Percentiles rank a stretch among this genome's conserved stretches.
These are phyloP conservation scores for Chorisops tibialis DNA, from an alignment of 2,888 invertebrate genomes.

Conservation along the genomic window DNA sequence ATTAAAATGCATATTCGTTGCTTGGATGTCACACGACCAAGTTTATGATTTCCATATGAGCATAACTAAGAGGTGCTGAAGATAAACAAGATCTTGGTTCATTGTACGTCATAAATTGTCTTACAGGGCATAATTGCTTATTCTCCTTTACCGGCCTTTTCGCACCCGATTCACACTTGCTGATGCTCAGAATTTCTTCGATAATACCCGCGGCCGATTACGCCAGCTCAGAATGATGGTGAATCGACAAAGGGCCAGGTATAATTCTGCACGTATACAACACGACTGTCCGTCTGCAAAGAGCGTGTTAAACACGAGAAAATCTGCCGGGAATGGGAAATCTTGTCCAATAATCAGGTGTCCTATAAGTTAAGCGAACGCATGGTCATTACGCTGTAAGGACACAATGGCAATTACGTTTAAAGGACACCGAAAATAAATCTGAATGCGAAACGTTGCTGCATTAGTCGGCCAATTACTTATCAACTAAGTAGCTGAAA, in stretches of 20 bases:
- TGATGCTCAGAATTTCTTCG: background rate
- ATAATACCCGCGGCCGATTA: too few species aligned
- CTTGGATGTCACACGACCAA: conserved; percentile 50
- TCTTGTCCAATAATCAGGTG: conserved; percentile 9
- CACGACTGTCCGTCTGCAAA: too few species aligned
- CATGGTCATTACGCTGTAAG: background rate
- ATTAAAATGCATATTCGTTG: conserved; percentile 55
- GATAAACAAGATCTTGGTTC: conserved; percentile 37
- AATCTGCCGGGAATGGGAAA: background rate
- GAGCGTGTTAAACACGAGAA: too few species aligned
- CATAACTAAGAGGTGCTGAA: conserved; percentile 40
- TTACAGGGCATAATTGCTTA: conserved; percentile 39
- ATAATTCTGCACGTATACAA: too few species aligned
- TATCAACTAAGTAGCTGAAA: conserved; percentile 28
- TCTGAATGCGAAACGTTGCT: background rate
- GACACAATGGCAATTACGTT: background rate
- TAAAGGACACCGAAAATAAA: background rate
- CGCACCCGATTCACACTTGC: conserved; percentile 9
- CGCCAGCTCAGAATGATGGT: too few species aligned
- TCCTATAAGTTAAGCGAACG: background rate
- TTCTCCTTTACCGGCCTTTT: conserved; percentile 27
- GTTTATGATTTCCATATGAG: conserved; percentile 53
- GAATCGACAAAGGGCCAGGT: too few species aligned
- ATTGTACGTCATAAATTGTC: conserved; percentile 48
- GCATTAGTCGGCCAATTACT: conserved; percentile 28